Evolutionary conservation across 2,113 vertebrate species (phyloP).

Genomic region (Platichthys stellatus): DNA sequence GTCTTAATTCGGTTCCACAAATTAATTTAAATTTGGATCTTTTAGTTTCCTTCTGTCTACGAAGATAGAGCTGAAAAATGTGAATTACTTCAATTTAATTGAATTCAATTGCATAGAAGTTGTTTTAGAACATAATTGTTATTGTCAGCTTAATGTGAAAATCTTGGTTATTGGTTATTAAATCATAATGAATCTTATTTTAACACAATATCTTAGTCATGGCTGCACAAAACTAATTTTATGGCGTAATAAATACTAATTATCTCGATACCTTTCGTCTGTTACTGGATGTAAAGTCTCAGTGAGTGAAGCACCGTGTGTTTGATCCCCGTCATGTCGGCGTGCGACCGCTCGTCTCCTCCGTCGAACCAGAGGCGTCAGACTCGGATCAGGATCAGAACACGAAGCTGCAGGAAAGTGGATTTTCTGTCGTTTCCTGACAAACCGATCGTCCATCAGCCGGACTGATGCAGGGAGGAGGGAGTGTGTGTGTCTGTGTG

Average conservation of each 20-base stretch:
- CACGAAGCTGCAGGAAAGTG: slow-evolving; percentile 28
- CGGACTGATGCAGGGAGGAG: slow-evolving; percentile 43
- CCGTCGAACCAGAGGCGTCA: background rate
- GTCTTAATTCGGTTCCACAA: background rate
- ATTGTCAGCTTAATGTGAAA: background rate
- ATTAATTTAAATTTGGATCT: background rate
- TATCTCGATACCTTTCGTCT: background rate
- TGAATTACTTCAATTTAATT: background rate
- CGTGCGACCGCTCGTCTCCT: slow-evolving; percentile 1
- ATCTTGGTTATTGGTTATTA: too few relatives aligned
- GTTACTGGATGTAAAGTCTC: background rate
- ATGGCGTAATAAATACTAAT: too few relatives aligned
- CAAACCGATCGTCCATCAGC: slow-evolving; percentile 51
- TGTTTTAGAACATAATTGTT: background rate
- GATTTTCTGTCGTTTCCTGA: slow-evolving; percentile 44
- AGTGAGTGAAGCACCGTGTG: background rate
- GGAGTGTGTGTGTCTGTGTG: too few relatives aligned
- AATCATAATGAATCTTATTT: too few relatives aligned
- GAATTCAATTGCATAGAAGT: background rate
- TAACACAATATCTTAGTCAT: too few relatives aligned
- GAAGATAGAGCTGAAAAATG: background rate
- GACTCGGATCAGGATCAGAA: background rate
- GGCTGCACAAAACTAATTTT: too few relatives aligned
- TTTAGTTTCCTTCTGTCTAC: background rate
- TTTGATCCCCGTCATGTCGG: slow-evolving; percentile 20